Base-by-base conservation (phyloP, 2,888 invertebrate genomes). In the Beris morrisii region DNA sequence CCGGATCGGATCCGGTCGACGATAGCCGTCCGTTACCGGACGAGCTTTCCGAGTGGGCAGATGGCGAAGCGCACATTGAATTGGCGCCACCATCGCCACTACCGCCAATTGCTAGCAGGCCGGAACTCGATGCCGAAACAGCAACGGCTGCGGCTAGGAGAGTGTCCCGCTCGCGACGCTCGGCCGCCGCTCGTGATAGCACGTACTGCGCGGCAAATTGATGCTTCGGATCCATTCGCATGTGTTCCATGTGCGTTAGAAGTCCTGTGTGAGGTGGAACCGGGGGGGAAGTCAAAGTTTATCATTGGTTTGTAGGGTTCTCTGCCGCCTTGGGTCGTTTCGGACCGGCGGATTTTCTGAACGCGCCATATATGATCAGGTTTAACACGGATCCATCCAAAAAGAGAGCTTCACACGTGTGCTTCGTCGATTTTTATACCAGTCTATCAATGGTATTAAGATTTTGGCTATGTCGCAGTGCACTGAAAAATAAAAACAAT, bases 171-270 rank as follows among this genome's bases (percentile, higher is more conserved):
- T 95, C 94, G 71, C 95, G 85, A 73, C 94, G 85, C 77, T 95
- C 95, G 13, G 95, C 95, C 6, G 95, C 95, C 7, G 95, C 95
- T 73, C 94, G 83, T 66, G 92, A 92, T 44, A 95, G 83, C 52
- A 95, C 94, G 82, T 95, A 95, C 78, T 95, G 95, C 32, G 95
- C 95, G 48, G 95, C 95, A 76, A 95, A 95, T 80, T 95, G 95
- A 83, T 95, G 95, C 80, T 95, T 95, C 0, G 95, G 94, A 79
- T 95, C 95, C 94, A 95, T 95, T 75, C 95, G 86, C 95, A 95
- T 95, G 79, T 95, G 94, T 76, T 95, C 95, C 95, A 95, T 95
- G 79, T 95, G 95, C 67, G 92, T 92, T 67, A 95, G 85, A 38
- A 95, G 86, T 76, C 95, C 95, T 95, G 83, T 64, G 30, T 43